Percentiles rank a stretch among this genome's conserved stretches.
Evolutionary conservation across 2,113 vertebrate genomes (phyloP).

Genomic region (Suricata suricatta): DNA sequence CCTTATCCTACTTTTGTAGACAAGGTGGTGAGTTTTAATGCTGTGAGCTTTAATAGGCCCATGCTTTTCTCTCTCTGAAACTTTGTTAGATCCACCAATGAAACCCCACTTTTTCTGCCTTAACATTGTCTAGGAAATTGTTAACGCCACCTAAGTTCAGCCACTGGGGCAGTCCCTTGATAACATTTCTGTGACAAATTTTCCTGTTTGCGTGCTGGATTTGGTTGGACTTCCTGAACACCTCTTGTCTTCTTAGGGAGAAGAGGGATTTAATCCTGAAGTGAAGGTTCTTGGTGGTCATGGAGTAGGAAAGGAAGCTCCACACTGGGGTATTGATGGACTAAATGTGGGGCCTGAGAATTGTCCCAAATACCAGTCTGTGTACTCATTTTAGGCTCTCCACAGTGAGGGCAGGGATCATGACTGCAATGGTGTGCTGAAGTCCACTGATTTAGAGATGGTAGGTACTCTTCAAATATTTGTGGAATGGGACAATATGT

Average conservation of each 20-base stretch:
- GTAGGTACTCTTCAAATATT: not conserved
- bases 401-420: not conserved
- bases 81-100: not conserved
- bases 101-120: not conserved
- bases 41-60: constrained; percentile 38
- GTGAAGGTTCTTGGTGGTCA: not conserved
- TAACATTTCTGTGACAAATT: not conserved
- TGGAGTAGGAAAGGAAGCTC: not conserved
- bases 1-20: constrained; percentile 62
- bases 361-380: not conserved
- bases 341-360: not conserved
- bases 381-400: not conserved
- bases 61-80: not conserved
- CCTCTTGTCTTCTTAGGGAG: not conserved
- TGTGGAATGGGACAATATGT: not conserved
- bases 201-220: not conserved
- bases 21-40: constrained; percentile 55
- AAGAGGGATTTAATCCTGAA: not conserved
- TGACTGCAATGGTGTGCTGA: no score
- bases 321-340: not conserved
- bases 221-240: not conserved
- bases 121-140: not conserved
- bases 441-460: not conserved
- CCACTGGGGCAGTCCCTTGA: not conserved
- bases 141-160: not conserved